Evolutionary conservation across 2,797 vertebrate genomes (phyloP).

Genomic region (Pseudochirops corinnae): DNA sequence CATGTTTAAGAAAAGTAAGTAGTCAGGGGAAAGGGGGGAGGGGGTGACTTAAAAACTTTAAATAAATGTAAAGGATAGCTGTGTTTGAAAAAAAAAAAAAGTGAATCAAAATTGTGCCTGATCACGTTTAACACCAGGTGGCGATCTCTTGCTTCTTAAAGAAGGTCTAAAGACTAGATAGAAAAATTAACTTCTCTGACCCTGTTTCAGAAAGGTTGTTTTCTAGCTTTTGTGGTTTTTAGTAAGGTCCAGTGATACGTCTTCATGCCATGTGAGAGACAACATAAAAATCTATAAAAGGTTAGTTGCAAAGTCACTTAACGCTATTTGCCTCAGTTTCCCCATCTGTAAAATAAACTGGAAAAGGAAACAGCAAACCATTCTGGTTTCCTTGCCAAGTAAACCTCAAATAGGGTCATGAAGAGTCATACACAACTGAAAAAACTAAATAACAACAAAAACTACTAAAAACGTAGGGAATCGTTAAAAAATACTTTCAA

Average conservation of each 20-base stretch:
- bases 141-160: conserved; percentile 83
- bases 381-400: background rate
- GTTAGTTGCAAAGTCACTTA: background rate
- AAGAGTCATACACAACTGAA: conserved; percentile 9
- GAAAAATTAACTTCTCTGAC: background rate
- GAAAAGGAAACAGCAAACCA: background rate
- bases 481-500: conserved; percentile 45
- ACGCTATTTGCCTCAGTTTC: background rate
- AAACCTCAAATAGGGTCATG: background rate
- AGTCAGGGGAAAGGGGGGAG: too few relatives aligned
- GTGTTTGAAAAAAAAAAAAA: background rate
- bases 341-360: background rate
- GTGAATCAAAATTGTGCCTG: conserved; percentile 35
- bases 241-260: conserved; percentile 23
- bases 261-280: conserved; percentile 13
- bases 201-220: conserved; percentile 14
- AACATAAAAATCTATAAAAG: conserved; percentile 20
- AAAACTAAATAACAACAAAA: conserved; percentile 24
- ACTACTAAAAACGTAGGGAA: conserved; percentile 38
- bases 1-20: background rate
- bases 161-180: background rate
- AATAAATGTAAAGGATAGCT: background rate
- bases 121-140: conserved; percentile 81
- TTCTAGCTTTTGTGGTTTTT: conserved; percentile 31
- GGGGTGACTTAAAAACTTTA: background rate